These are phyloP conservation scores for Acleris sparsana DNA, from an alignment of 2,888 invertebrate species.

Conservation along the genomic window DNA sequence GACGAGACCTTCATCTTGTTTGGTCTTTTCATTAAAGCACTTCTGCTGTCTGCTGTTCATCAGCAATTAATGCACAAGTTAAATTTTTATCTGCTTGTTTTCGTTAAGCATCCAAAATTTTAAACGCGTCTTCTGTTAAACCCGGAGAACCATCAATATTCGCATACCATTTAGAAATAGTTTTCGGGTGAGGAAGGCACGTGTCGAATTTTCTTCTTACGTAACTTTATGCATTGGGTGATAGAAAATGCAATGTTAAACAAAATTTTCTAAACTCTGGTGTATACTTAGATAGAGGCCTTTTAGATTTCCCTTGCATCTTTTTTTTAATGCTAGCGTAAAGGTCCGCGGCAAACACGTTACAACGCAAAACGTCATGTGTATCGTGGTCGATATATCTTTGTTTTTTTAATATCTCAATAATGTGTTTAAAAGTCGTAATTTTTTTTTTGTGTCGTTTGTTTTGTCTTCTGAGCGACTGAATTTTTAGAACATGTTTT, in stretches of 20 bases:
- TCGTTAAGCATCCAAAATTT: background rate
- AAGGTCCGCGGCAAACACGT: too few relatives aligned
- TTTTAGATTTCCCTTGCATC: conserved; percentile 7
- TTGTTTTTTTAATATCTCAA: too few relatives aligned
- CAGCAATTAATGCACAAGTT: conserved; percentile 21
- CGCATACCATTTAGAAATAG: conserved; percentile 30
- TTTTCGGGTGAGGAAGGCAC: conserved; percentile 31
- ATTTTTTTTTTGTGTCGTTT: too few relatives aligned
- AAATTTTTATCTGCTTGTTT: conserved; percentile 11
- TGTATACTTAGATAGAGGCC: conserved; percentile 1
- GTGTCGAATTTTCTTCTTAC: conserved; percentile 25
- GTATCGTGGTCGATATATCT: too few relatives aligned
- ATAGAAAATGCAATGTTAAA: conserved; percentile 27
- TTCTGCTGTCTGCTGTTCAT: conserved; percentile 29
- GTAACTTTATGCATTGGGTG: conserved; percentile 36
- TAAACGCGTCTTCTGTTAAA: background rate
- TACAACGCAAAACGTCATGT: too few relatives aligned
- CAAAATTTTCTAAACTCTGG: conserved; percentile 14
- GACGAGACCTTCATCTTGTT: conserved; percentile 13
- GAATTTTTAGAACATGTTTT: too few relatives aligned
- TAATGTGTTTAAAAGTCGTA: too few relatives aligned
- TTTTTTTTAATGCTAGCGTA: background rate
- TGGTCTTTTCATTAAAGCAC: conserved; percentile 1
- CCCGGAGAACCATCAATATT: conserved; percentile 29
- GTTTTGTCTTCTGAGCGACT: too few relatives aligned